A percentile compares a stretch with the other conserved stretches of the same genome.
These are phyloP conservation scores for Lasioglossum zephyrum DNA, from an alignment of 2,888 invertebrate species.

Conservation along the genomic window DNA sequence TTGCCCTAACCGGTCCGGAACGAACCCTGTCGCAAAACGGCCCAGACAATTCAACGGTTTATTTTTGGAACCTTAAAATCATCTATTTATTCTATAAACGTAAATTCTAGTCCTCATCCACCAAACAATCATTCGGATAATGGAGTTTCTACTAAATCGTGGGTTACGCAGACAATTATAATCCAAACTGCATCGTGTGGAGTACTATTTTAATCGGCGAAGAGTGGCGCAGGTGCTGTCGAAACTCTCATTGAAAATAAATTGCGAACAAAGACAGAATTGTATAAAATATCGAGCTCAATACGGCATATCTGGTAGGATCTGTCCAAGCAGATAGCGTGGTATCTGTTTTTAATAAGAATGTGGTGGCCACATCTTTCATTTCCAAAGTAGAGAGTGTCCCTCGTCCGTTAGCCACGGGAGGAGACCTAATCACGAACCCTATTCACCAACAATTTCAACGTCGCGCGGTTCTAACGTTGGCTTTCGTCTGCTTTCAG, in stretches of 20 bases:
- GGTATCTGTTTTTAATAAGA: background rate
- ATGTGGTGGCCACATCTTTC: background rate
- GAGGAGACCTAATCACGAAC: background rate
- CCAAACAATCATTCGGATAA: too few species aligned
- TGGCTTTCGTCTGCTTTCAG: constrained; percentile 67
- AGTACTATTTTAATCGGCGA: background rate
- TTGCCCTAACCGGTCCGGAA: constrained; percentile 53
- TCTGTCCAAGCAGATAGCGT: background rate
- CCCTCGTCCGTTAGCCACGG: background rate
- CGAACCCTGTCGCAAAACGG: background rate
- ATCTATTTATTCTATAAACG: too few species aligned
- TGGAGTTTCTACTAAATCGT: too few species aligned
- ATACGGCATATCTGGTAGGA: too few species aligned
- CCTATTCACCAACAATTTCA: background rate
- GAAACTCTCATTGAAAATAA: background rate
- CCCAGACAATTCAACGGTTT: background rate
- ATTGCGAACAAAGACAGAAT: background rate
- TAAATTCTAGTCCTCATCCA: too few species aligned
- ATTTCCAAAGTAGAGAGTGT: background rate
- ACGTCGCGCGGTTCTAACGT: constrained; percentile 16
- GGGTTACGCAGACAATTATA: background rate
- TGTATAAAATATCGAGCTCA: background rate
- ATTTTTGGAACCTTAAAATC: too few species aligned
- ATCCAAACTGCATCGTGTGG: background rate
- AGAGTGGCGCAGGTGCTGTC: background rate